Base-by-base conservation (phyloP, 2,113 vertebrate genomes). In the Oxyruncus cristatus region DNA sequence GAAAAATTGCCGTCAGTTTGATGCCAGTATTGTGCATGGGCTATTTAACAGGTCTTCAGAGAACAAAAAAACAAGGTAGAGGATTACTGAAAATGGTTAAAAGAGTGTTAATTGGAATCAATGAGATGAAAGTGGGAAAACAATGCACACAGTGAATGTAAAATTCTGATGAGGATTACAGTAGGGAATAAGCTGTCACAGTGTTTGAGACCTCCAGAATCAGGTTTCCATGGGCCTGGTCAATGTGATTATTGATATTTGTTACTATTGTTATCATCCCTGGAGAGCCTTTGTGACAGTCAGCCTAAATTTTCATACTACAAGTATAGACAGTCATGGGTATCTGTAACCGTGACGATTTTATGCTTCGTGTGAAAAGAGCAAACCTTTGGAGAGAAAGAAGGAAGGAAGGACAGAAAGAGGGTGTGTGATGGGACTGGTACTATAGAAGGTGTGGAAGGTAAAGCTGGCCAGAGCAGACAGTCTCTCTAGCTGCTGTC, bases 51-150 rank as follows among this genome's bases (percentile, higher is more conserved):
- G 75, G 78, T 61, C 65, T 86, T 88, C 30, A 74, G 91, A 93
- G 78, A 92, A 85, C 15, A 39, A 80, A 79, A 55, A 90, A 92
- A 44, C 72, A 76, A 93, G 52, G 56, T 37, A 83, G 66, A 80
- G 37, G 79, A 88, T 91, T 92, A 66, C 73, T 85, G 91, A 67
- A 95, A 87, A 89, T 42, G 37, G 63, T 94, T 91, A 86, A 85
- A 95, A 80, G 85, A 44, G 5, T 76, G 56, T 89, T 96, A 94
- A 92, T 87, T 96, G 63, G 75, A 71, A 66, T 76, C 92, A 95
- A 92, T 83, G 44, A 82, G 52, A 71, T 87, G 73, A 93, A 94
- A 95, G 55, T 62, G 66, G 85, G 93, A 82, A 87, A 92, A 86
- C 62, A 77, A 55, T 47, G 27, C 3, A 1, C 26, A 12, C 32